Base-by-base conservation (phyloP, 2,888 invertebrate genomes). In the Aquatica leii region DNA sequence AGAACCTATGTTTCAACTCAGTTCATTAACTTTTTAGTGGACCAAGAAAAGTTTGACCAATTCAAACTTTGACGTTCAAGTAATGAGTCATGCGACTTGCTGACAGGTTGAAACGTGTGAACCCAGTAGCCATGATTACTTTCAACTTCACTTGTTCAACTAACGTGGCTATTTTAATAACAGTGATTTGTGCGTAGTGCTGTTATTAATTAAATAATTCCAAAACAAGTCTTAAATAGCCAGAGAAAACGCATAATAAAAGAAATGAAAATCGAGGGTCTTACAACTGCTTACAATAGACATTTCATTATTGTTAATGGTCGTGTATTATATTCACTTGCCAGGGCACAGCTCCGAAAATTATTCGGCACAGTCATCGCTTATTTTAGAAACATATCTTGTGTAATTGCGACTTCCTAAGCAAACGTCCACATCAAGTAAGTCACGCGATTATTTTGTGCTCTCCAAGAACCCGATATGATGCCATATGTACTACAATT, bases 241-340 rank as follows among this genome's bases (percentile, higher is more conserved):
- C 21, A 73, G 77, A 12, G 77, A 79, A 46, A 71, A 70, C 35
- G 79, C 80, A 80, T 80, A 17, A 74, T 78, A 1, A 67, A 69
- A 1, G 73, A 78, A 55, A 70, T 81, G 1, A 73, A 77, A 53
- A 74, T 77, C 24, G 69, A 74, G 1, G 73, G 74, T 18, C 55
- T 80, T 46, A 76, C 78, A n/a, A 73, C 72, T 1, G 66, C 72
- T 41, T 78, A 78, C 65, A 80, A 80, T 52, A 63, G 78, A 1
- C 81, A 81, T 73, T 79, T 81, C 5, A 81, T 81, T 60, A 78
- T 77, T 14, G 76, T 81, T n/a, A 73, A 80, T 15, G 53, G 53
- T 65, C 60, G 18, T 65, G 54, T 60, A 62, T 63, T 63, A 68
- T 69, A 59, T 65, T 54, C 12, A 57, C 4, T 71, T 69, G 68